A percentile compares a stretch with the other conserved stretches of the same genome.
phyloP scores from a whole-genome alignment of 2,888 invertebrate species.

The Rhagium mordax region DNA sequence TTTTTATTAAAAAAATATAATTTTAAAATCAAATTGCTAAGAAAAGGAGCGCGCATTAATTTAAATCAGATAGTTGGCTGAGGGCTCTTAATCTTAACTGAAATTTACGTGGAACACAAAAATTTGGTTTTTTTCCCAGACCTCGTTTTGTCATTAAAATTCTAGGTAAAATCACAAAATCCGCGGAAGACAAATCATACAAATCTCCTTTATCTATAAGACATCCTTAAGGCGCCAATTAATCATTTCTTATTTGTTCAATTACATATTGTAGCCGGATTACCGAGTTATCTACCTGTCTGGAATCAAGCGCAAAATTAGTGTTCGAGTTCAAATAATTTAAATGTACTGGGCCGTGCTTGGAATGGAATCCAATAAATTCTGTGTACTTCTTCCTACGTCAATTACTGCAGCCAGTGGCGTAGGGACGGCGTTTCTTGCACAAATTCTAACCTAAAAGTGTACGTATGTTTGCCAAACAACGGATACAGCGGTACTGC shows the following conservation, averaged over 20 bases:
- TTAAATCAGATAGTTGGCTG: too few species aligned
- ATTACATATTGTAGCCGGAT: background rate
- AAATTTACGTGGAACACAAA: too few species aligned
- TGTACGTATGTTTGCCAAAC: too few species aligned
- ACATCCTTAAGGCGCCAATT: background rate
- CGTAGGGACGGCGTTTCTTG: background rate
- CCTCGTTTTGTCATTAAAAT: background rate
- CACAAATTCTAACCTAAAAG: too few species aligned
- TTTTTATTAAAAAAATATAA: too few species aligned
- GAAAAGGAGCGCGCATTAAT: too few species aligned
- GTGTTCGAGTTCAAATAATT: background rate
- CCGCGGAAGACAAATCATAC: background rate
- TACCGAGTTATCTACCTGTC: background rate
- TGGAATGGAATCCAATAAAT: slow-evolving; percentile 1
- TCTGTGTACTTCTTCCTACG: slow-evolving; percentile 18
- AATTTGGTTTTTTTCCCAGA: too few species aligned
- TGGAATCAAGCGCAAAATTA: background rate
- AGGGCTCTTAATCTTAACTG: too few species aligned
- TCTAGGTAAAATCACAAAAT: background rate
- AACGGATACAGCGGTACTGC: background rate
- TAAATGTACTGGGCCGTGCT: background rate
- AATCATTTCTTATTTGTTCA: slow-evolving; percentile 1
- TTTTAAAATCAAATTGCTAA: too few species aligned
- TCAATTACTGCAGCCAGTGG: slow-evolving; percentile 16
- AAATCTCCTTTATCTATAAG: background rate